Conservation (phyloP, 2,888 invertebrate genomes). For the Drosophila tripunctata region DNA sequence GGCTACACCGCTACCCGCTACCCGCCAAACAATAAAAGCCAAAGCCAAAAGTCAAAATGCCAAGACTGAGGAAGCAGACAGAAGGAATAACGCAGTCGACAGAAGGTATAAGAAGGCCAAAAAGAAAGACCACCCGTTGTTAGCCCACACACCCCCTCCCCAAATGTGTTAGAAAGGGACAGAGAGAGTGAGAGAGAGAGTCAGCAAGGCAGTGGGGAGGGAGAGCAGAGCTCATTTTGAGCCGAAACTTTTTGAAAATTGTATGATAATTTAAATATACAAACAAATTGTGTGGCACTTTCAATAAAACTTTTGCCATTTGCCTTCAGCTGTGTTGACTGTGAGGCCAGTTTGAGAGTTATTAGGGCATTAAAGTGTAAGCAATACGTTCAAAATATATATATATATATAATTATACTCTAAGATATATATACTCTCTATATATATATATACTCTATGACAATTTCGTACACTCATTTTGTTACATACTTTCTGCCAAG, state of each 20-base stretch:
- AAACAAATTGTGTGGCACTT: conserved; percentile 80
- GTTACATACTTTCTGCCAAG: no score
- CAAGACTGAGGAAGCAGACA: conserved; percentile 34
- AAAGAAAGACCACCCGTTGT: conserved; percentile 4
- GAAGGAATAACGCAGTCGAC: conserved; percentile 9
- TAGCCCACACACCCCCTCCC: not conserved
- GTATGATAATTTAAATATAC: conserved; percentile 80
- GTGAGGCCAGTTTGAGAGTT: conserved; percentile 65
- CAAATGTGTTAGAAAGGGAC: not conserved
- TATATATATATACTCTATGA: not conserved
- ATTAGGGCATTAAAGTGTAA: conserved; percentile 71
- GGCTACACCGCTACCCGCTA: not conserved
- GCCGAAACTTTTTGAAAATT: conserved; percentile 70
- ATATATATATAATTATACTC: not conserved
- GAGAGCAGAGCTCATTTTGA: conserved; percentile 54
- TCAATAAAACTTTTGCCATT: conserved; percentile 79
- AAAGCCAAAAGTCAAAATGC: conserved; percentile 60
- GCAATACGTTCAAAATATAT: conserved; percentile 1
- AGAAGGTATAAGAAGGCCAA: conserved; percentile 3
- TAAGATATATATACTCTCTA: no score
- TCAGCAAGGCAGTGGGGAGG: conserved; percentile 1
- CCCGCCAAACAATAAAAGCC: conserved; percentile 23
- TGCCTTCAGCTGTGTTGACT: conserved; percentile 49
- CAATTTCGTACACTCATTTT: no score
- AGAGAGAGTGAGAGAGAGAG: not conserved